A percentile compares a stretch with the other conserved stretches of the same genome.
phyloP scores from a whole-genome alignment of 2,888 invertebrate genomes.

The Plutella xylostella region DNA sequence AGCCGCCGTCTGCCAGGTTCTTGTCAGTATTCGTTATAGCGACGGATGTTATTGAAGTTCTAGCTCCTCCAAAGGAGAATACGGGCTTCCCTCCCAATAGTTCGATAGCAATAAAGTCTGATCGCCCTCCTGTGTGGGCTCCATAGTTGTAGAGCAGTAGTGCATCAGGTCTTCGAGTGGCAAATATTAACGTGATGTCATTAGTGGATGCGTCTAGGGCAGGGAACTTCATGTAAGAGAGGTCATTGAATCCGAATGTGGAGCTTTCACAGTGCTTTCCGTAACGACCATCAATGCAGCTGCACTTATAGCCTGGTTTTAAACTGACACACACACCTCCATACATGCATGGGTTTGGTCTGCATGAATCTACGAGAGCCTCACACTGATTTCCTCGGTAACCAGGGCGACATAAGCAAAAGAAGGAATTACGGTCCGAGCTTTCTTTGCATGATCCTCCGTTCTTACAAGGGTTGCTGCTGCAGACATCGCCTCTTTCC shows the following conservation, averaged over 20 bases:
- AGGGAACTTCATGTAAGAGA: slow-evolving; percentile 91
- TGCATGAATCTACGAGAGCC: slow-evolving; percentile 87
- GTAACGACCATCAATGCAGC: slow-evolving; percentile 89
- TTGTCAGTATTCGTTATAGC: slow-evolving; percentile 73
- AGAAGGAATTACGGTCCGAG: slow-evolving; percentile 88
- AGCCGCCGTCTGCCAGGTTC: slow-evolving; percentile 85
- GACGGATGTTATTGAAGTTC: slow-evolving; percentile 88
- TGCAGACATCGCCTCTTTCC: slow-evolving; percentile 87
- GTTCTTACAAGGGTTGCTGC: slow-evolving; percentile 88
- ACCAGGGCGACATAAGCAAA: slow-evolving; percentile 91
- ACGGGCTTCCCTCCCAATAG: slow-evolving; percentile 84
- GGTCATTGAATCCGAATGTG: slow-evolving; percentile 88
- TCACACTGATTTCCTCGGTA: slow-evolving; percentile 94
- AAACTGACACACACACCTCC: slow-evolving; percentile 90
- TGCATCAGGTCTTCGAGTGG: slow-evolving; percentile 88
- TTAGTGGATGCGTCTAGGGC: slow-evolving; percentile 89
- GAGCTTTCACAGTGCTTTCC: slow-evolving; percentile 93
- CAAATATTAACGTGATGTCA: slow-evolving; percentile 90
- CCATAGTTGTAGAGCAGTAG: slow-evolving; percentile 94
- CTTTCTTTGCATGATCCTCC: slow-evolving; percentile 93
- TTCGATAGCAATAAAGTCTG: slow-evolving; percentile 94
- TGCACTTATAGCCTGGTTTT: slow-evolving; percentile 88
- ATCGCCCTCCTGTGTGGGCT: slow-evolving; percentile 86
- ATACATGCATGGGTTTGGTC: slow-evolving; percentile 92
- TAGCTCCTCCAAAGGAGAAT: slow-evolving; percentile 90